phyloP scores from a whole-genome alignment of 2,888 invertebrate genomes.

The Phortica magna region DNA sequence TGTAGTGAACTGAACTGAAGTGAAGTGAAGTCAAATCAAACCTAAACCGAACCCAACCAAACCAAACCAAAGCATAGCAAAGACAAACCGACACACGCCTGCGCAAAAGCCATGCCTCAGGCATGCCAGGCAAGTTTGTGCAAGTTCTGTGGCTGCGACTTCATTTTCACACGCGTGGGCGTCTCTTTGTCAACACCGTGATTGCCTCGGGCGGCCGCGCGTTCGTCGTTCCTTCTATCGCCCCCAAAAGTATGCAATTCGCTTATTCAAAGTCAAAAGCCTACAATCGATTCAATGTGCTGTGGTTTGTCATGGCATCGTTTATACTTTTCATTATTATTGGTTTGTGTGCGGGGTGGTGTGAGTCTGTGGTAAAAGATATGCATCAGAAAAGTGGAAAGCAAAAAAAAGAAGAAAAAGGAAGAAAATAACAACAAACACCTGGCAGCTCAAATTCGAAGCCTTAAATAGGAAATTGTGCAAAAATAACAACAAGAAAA shows the following conservation, averaged over 20 bases:
- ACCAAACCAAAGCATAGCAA: neutral
- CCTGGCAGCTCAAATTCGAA: neutral
- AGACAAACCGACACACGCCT: slow-evolving; percentile 1
- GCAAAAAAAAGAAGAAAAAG: too few relatives aligned
- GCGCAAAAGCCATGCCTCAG: slow-evolving; percentile 6
- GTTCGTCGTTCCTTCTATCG: too few relatives aligned
- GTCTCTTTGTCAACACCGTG: slow-evolving; percentile 25
- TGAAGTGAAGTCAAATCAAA: neutral
- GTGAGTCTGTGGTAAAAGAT: neutral
- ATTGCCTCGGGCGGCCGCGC: slow-evolving; percentile 1
- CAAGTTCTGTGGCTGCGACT: slow-evolving; percentile 13
- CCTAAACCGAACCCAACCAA: neutral
- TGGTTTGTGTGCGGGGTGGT: too few relatives aligned
- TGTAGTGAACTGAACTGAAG: neutral
- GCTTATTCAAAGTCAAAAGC: neutral
- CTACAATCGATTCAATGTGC: neutral
- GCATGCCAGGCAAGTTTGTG: slow-evolving; percentile 21
- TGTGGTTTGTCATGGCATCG: neutral
- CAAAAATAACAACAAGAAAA: slow-evolving; percentile 6
- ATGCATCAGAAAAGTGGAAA: too few relatives aligned
- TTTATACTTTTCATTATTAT: neutral
- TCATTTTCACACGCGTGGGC: slow-evolving; percentile 13
- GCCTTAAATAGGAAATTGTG: slow-evolving; percentile 30
- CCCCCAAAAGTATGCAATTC: neutral
- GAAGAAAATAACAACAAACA: neutral